Evolutionary conservation across 1,140 invertebrate genomes (phyloP), one percentile per base, ranked within the genome.

Genomic region (Calephelis virginiensis): DNA sequence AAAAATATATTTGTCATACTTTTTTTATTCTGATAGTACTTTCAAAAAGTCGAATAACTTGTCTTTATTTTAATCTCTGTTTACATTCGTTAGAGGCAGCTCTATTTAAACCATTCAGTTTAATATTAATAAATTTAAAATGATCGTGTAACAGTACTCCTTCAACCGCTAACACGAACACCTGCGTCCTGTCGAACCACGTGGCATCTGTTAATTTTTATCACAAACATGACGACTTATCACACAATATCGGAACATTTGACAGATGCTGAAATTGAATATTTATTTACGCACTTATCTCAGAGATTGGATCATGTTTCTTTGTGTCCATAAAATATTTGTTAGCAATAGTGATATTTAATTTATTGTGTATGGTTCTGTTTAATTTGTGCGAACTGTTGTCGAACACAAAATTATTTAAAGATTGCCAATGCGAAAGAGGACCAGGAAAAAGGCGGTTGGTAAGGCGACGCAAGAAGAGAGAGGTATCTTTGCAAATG

Each of bases 341-440:
- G 60, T 63, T 66, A 48, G 40, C 13, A 56, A 13, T n/a, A 49
- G 47, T 43, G 53, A 13, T 65, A 45, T 62, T 63, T 8, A 46
- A 45, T 45, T 48, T n/a, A 0, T n/a, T 61, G 61, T 89, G 82
- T 72, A 87, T 87, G 85, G 85, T 90, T 64, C 80, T 91, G 43
- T 71, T 87, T 7, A 80, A 72, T 61, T 69, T 91, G 78, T 91
- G 82, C 86, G 81, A 81, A 65, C 80, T 89, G 85, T 83, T 91
- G 72, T 89, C 86, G 59, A 86, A 82, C 66, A 78, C 82, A 66
- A 89, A 85, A 68, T 69, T 84, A 59, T 89, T 88, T 65, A 90
- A 89, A 68, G 75, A 89, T 50, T 90, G 88, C 82, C 84, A 88
- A 87, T 90, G 88, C 88, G 88, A 89, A 87, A 86, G 86, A 89